These are phyloP conservation scores for Andrena bicolor DNA, from an alignment of 2,888 invertebrate species.

Conservation along the genomic window DNA sequence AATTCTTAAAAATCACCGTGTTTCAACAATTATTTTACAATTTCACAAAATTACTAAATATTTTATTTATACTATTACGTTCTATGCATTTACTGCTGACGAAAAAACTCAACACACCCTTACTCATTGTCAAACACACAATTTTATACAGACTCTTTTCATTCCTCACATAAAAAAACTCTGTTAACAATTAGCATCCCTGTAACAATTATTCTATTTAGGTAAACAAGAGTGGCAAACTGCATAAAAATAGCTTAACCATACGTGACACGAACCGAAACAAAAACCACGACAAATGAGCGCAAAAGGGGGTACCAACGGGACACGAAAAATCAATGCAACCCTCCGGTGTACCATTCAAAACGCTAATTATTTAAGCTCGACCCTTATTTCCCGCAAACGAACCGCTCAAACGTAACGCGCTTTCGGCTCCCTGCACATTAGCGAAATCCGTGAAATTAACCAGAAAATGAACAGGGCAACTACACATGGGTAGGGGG, in stretches of 20 bases:
- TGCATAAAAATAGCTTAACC: not conserved
- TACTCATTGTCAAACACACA: no score
- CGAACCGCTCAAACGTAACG: conserved; percentile 18
- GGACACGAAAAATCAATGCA: not conserved
- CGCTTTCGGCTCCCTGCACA: not conserved
- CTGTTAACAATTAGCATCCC: no score
- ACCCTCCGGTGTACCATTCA: not conserved
- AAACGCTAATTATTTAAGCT: conserved; percentile 33
- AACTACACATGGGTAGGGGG: conserved; percentile 5
- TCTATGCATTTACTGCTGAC: no score
- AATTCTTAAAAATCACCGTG: no score
- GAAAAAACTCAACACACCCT: no score
- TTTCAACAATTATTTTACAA: no score
- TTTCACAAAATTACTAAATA: no score
- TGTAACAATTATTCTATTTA: no score
- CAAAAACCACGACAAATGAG: not conserved
- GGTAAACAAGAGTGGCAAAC: not conserved
- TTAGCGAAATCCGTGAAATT: conserved; percentile 45
- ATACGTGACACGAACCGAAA: not conserved
- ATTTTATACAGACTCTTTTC: no score
- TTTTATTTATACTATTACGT: no score
- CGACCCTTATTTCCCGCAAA: conserved; percentile 19
- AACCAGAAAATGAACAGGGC: conserved; percentile 44
- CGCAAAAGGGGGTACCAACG: not conserved
- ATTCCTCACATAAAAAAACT: no score